Conservation (phyloP, 2,797 vertebrate genomes). For the Argyrosomus regius region DNA sequence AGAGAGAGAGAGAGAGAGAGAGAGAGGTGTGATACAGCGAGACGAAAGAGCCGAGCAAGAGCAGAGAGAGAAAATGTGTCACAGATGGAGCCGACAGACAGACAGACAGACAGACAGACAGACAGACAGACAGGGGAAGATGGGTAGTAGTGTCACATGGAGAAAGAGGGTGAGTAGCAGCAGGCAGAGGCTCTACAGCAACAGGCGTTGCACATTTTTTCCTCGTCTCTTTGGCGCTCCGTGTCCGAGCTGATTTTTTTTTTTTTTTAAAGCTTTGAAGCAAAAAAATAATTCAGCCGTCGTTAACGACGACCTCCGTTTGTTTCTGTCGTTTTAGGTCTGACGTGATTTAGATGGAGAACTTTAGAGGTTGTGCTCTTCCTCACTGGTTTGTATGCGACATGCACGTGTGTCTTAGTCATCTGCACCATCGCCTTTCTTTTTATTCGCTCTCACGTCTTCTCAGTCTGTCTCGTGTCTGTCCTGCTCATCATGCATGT, state of each 20-base stretch:
- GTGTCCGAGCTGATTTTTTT: constrained; percentile 34
- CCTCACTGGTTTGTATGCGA: constrained; percentile 37
- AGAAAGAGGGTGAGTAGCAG: constrained; percentile 68
- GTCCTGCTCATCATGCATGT: constrained; percentile 22
- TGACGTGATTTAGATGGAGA: constrained; percentile 39
- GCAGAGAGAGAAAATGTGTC: constrained; percentile 70
- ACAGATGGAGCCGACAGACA: constrained; percentile 65
- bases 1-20: constrained; percentile 64
- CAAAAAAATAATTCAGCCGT: constrained; percentile 40
- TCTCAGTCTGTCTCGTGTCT: constrained; percentile 24
- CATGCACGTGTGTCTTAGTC: constrained; percentile 49
- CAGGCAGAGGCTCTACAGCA: constrained; percentile 66
- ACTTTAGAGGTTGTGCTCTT: not conserved
- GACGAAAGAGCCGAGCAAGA: constrained; percentile 55
- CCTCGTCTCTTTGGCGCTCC: constrained; percentile 52
- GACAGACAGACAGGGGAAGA: constrained; percentile 42
- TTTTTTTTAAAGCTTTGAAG: constrained; percentile 37
- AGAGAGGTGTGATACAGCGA: constrained; percentile 70
- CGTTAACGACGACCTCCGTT: constrained; percentile 47
- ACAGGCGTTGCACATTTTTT: constrained; percentile 80
- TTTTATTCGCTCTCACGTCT: constrained; percentile 19
- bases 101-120: constrained; percentile 50
- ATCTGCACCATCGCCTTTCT: constrained; percentile 11
- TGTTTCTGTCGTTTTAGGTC: constrained; percentile 13
- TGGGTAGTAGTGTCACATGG: constrained; percentile 74